Base-by-base conservation (phyloP, 2,113 vertebrate species). In the Thunnus thynnus region DNA sequence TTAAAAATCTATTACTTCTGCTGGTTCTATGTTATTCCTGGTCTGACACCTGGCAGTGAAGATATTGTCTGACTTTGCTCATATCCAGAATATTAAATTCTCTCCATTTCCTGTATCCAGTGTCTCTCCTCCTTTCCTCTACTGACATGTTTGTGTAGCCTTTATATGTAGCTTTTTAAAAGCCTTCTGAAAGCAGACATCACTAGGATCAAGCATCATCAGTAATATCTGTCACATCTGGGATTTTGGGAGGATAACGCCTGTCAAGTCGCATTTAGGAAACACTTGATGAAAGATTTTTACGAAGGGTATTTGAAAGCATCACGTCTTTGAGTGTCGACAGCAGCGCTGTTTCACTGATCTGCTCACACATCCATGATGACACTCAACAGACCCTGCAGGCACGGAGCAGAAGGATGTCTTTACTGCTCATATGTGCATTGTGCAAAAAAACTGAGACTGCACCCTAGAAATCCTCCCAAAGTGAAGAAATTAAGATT, bases 311-410 rank as follows among this genome's bases (percentile, higher is more conserved):
- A 17, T 11, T 0, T 78, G 84, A 93, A 93, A 0, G 88, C 80
- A 86, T 9, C 91, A 60, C 17, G 62, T 17, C 82, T 69, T 80
- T 83, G 70, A 86, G 54, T 8, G 72, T 78, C 3, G 48, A 85
- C 41, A 52, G 60, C 58, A 58, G 46, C 47, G 73, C 56, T 2
- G 44, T 20, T 55, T 64, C 65, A 32, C 60, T 67, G 67, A 82
- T 25, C 74, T 73, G 78, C 48, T 44, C 22, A 16, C 68, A 57
- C 67, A 55, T 65, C 51, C 51, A 13, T 3, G 30, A 17, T 69
- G 78, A 62, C 72, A 69, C 44, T 16, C 20, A 46, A 2, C 64
- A 44, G 16, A 20, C 6, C 11, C 13, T 1, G 22, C 9, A 7
- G 14, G 1, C 12, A 3, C 36, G 20, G 46, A 36, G 4, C 14